These are phyloP conservation scores for Hyphantria cunea DNA, from an alignment of 1,140 invertebrate species.

Conservation along the genomic window DNA sequence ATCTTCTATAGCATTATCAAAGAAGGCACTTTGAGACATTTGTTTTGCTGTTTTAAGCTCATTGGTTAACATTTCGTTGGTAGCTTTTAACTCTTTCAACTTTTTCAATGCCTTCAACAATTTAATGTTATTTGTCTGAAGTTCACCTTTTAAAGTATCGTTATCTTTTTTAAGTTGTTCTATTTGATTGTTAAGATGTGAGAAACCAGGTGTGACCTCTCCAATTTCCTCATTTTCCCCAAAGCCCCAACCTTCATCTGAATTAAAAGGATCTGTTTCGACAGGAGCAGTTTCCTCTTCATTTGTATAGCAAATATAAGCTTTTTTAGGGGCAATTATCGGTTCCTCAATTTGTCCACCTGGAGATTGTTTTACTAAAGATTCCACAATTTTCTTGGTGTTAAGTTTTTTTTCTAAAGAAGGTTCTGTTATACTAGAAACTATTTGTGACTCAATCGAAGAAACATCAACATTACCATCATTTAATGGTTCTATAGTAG, in stretches of 20 bases:
- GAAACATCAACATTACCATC: slow-evolving; percentile 47
- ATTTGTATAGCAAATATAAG: slow-evolving; percentile 78
- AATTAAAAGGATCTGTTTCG: slow-evolving; percentile 68
- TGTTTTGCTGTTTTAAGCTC: slow-evolving; percentile 82
- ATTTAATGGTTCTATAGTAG: slow-evolving; percentile 64
- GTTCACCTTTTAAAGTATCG: slow-evolving; percentile 79
- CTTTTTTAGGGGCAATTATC: slow-evolving; percentile 77
- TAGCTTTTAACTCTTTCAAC: slow-evolving; percentile 87
- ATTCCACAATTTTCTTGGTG: slow-evolving; percentile 46
- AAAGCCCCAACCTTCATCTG: slow-evolving; percentile 75
- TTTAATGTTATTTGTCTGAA: slow-evolving; percentile 84
- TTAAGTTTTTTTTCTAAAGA: slow-evolving; percentile 19
- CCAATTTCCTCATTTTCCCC: slow-evolving; percentile 51
- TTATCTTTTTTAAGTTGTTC: slow-evolving; percentile 61
- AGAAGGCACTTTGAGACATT: slow-evolving; percentile 83
- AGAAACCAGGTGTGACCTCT: slow-evolving; percentile 54
- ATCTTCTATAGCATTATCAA: slow-evolving; percentile 89
- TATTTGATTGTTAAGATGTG: slow-evolving; percentile 60
- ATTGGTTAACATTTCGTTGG: slow-evolving; percentile 83
- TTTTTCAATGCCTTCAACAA: slow-evolving; percentile 88
- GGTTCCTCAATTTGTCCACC: slow-evolving; percentile 41
- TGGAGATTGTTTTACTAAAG: slow-evolving; percentile 35
- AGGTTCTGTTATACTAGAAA: slow-evolving; percentile 47
- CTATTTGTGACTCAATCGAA: slow-evolving; percentile 65
- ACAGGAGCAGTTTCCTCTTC: slow-evolving; percentile 37